A percentile compares a stretch with the other conserved stretches of the same genome.
These are phyloP conservation scores for Chrysochloris asiatica DNA, from an alignment of 2,113 vertebrate species.

Conservation along the genomic window DNA sequence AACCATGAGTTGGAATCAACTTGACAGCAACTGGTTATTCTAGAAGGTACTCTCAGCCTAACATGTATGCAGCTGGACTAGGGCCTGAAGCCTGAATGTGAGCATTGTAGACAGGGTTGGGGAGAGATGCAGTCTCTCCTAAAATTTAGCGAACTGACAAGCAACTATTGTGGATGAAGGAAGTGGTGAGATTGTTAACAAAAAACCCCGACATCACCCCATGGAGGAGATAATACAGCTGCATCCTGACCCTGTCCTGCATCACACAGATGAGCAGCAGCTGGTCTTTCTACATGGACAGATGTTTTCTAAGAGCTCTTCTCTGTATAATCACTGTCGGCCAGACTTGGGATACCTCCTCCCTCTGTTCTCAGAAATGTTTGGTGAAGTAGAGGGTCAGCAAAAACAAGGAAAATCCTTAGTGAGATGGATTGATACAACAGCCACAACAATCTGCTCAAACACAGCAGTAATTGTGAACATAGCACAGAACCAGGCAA, in stretches of 20 bases:
- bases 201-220: background rate
- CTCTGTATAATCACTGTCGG: background rate
- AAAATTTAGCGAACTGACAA: background rate
- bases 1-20: background rate
- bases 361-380: background rate
- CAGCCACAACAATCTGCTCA: background rate
- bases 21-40: background rate
- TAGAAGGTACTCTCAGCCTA: background rate
- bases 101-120: background rate
- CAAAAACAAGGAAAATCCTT: background rate
- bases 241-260: background rate
- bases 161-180: background rate
- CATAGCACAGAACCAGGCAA: background rate
- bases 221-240: background rate
- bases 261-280: background rate
- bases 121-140: background rate
- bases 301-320: background rate
- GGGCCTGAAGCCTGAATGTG: background rate
- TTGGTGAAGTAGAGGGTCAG: background rate
- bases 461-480: background rate
- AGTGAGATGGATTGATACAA: background rate
- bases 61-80: background rate
- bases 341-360: background rate
- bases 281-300: background rate
- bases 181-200: background rate